Percentiles rank a stretch among this genome's conserved stretches.
These are phyloP conservation scores for Abrostola triplasia DNA, from an alignment of 2,888 invertebrate species.

Conservation along the genomic window DNA sequence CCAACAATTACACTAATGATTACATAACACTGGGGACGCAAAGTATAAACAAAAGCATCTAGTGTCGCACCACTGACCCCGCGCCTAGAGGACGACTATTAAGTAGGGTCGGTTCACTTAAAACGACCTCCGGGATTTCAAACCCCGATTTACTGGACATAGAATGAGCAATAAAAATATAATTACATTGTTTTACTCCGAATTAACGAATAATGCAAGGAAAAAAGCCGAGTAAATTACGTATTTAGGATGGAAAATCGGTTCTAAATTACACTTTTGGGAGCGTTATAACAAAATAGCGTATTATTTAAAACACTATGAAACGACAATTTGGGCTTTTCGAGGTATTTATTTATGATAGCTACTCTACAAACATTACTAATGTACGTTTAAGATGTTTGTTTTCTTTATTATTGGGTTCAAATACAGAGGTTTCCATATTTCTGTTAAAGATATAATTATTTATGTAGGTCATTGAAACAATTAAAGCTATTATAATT, in stretches of 20 bases:
- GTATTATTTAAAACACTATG: conserved; percentile 66
- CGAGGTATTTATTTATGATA: conserved; percentile 36
- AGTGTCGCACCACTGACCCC: conserved; percentile 68
- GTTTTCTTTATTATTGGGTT: conserved; percentile 21
- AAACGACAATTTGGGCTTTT: conserved; percentile 57
- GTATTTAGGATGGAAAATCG: conserved; percentile 69
- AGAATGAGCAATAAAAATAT: conserved; percentile 86
- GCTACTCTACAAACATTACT: conserved; percentile 20
- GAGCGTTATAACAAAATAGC: conserved; percentile 66
- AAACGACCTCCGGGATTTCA: conserved; percentile 79
- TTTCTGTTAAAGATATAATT: conserved; percentile 20
- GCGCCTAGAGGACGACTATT: conserved; percentile 79
- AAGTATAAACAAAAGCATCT: conserved; percentile 76
- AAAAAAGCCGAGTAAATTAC: conserved; percentile 71
- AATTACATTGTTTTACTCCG: conserved; percentile 82
- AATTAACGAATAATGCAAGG: conserved; percentile 74
- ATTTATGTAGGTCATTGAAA: conserved; percentile 21
- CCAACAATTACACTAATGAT: conserved; percentile 74
- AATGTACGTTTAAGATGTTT: conserved; percentile 18
- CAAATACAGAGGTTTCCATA: conserved; percentile 27
- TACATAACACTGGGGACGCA: conserved; percentile 75
- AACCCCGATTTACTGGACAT: conserved; percentile 84
- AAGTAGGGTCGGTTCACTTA: conserved; percentile 81
- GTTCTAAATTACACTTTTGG: conserved; percentile 70
- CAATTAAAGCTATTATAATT: conserved; percentile 43